Base-by-base conservation (phyloP, 2,113 vertebrate species). In the Apodemus speciosus region DNA sequence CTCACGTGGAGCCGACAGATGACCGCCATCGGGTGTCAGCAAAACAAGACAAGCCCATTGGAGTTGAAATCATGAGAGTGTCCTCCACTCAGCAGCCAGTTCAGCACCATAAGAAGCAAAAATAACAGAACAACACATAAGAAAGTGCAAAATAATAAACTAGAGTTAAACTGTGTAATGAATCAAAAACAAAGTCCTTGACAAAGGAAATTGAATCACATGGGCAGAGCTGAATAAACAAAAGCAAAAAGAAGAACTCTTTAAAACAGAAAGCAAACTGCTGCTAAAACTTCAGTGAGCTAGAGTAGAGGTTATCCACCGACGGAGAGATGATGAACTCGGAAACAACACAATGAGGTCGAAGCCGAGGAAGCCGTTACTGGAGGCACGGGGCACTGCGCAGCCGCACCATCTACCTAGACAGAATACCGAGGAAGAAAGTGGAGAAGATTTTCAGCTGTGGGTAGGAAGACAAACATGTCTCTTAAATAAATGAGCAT, bases 1-100 rank as follows among this genome's bases (percentile, higher is more conserved):
- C 84, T 71, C n/a, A n/a, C 3, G 35, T 46, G 46, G 18, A 80
- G 84, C 88, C 30, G 64, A 81, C 11, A 14, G 10, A 72, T 85
- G 84, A 35, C 58, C 3, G 62, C 43, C 69, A 51, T 92, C 88
- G 64, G 30, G n/a, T 80, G 58, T 92, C 89, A 89, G 80, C 77
- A 62, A 85, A 90, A 51, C 62, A 49, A 40, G 68, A 6, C 43
- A 32, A 64, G 84, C 38, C 64, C 8, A 53, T n/a, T 15, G 73
- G 69, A 77, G 73, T 79, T 20, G 91, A 92, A 9, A 5, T 32
- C 43, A 21, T 9, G 49, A 71, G 43, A 18, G 11, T 58, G 38
- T 40, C 49, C n/a, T 56, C 30, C 0, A n/a, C 9, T 94, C 51
- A 53, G 35, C 27, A 38, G 43, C 40, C 87, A 69, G 51, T 38